phyloP scores from a whole-genome alignment of 92 coral and sea anemone genomes.

The Scolanthus callimorphus region DNA sequence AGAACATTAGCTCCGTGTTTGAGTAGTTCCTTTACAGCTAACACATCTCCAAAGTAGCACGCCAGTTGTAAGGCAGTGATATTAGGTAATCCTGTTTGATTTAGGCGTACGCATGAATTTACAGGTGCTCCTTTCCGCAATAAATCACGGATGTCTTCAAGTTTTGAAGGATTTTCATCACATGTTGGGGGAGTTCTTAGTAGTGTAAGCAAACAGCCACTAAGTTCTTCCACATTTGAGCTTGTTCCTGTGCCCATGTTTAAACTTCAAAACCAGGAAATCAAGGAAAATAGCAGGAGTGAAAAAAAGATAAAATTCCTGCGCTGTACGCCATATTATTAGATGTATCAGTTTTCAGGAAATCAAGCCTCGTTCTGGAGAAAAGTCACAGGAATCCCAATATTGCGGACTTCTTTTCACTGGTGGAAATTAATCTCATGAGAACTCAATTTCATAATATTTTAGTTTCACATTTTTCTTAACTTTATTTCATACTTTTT shows the following conservation, averaged over 20 bases:
- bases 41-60: not conserved
- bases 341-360: too few relatives aligned
- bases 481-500: too few relatives aligned
- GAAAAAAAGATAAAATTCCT: too few relatives aligned
- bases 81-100: not conserved
- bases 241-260: constrained; percentile 2
- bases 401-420: too few relatives aligned
- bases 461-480: too few relatives aligned
- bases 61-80: not conserved
- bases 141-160: not conserved
- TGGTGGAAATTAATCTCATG: too few relatives aligned
- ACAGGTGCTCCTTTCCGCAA: not conserved
- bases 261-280: too few relatives aligned
- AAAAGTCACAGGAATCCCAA: too few relatives aligned
- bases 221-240: constrained; percentile 2
- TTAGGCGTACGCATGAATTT: not conserved
- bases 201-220: not conserved
- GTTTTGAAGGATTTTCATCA: not conserved
- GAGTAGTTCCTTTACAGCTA: not conserved
- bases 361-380: too few relatives aligned
- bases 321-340: too few relatives aligned
- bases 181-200: not conserved
- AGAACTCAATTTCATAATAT: too few relatives aligned
- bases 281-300: too few relatives aligned
- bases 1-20: not conserved